Conservation (phyloP, 2,113 vertebrate species). For the Anarrhichthys ocellatus region DNA sequence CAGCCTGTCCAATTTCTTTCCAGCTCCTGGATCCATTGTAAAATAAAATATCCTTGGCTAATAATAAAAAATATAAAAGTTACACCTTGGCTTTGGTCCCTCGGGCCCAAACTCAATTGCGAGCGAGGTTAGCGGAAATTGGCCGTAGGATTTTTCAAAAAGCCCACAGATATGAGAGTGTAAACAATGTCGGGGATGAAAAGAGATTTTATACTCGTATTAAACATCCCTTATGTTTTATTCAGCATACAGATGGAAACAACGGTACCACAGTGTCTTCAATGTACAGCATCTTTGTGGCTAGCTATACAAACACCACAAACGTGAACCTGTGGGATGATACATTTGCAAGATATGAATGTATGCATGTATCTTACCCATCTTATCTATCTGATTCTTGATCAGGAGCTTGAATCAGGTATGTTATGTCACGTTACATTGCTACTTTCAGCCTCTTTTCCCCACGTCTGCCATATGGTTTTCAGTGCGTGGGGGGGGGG, state of each 20-base stretch:
- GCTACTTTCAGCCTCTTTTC: background rate
- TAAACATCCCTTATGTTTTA: constrained; percentile 24
- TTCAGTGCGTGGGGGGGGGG: background rate
- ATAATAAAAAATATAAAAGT: background rate
- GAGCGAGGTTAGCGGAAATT: constrained; percentile 47
- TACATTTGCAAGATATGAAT: background rate
- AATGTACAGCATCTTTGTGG: background rate
- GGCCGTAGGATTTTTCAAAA: constrained; percentile 3
- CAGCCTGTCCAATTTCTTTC: constrained; percentile 8
- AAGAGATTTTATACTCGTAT: constrained; percentile 4
- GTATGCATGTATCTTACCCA: background rate
- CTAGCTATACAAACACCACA: background rate
- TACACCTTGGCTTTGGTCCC: constrained; percentile 32
- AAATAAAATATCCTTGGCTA: background rate
- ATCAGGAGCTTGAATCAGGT: background rate
- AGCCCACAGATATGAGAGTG: background rate
- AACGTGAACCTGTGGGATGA: background rate
- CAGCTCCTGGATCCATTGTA: background rate
- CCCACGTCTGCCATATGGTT: background rate
- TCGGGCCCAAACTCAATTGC: constrained; percentile 22
- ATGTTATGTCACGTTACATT: background rate
- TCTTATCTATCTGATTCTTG: background rate
- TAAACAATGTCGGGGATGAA: constrained; percentile 2
- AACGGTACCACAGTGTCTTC: background rate
- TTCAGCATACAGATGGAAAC: constrained; percentile 1